Evolutionary conservation across 1,140 invertebrate species (phyloP), one percentile per base, ranked within the genome.

Genomic region (Drosophila punjabiensis): DNA sequence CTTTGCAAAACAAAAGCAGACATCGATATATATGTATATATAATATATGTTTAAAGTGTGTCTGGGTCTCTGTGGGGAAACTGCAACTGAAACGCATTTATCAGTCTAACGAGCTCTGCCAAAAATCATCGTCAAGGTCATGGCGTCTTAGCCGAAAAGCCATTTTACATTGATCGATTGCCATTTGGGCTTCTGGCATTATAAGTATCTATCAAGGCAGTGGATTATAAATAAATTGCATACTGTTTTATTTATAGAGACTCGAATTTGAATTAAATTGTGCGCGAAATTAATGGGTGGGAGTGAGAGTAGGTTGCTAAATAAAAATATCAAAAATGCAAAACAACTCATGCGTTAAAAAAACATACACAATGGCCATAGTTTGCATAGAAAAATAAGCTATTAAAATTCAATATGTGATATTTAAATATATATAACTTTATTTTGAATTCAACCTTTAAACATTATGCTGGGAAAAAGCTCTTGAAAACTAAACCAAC

Each of bases 111-210:
- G 68, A 71, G 68, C 68, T 56, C 37, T 69, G 56, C 65, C 59
- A 48, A 50, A 83, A 65, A 75, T 60, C 71, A 47, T 58, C 52
- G 50, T 28, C 74, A 87, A 88, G 84, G 83, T 83, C 76, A 53
- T 58, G 37, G 65, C 43, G 56, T 60, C 52, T 47, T 58, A 33
- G 69, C 66, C 33, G 45, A 71, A 73, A 73, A 70, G 35, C 43
- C 67, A 71, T 74, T 73, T 52, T 52, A 55, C 80, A 83, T 77
- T 87, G 84, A 87, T 87, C 76, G 84, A 87, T 87, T 66, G 81
- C 63, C 78, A 68, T 69, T 71, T 18, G 50, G 64, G 24, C n/a
- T 33, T 39, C 67, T 45, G 63, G 33, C 28, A 69, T 13, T 41
- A 66, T 59, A 41, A 24, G 37, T 39, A 70, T 58, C 52, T 59